Percentiles rank a stretch among this genome's conserved stretches.
Evolutionary conservation across 2,888 invertebrate genomes (phyloP).

Genomic region (Phengaris arion): DNA sequence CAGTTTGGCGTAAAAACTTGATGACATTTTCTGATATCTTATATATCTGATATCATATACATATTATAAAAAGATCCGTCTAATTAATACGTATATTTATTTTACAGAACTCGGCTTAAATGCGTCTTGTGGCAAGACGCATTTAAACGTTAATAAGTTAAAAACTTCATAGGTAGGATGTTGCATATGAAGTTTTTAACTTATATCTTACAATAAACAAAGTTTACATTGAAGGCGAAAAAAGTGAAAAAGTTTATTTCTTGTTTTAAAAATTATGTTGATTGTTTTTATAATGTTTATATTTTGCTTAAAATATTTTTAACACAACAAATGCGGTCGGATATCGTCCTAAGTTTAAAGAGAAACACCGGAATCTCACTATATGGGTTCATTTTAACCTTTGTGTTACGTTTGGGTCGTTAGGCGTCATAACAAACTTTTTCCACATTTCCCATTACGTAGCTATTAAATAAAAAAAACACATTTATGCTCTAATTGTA

Average conservation of each 20-base stretch:
- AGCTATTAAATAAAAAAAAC: neutral
- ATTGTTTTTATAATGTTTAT: no score
- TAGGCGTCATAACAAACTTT: neutral
- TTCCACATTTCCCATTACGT: neutral
- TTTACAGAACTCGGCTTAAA: no score
- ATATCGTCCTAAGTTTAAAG: neutral
- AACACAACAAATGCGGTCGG: neutral
- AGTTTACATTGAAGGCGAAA: neutral
- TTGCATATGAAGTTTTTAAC: no score
- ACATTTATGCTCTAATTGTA: neutral
- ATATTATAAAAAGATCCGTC: no score
- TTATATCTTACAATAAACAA: neutral
- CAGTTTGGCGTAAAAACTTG: no score
- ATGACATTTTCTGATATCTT: no score
- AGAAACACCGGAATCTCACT: slow-evolving; percentile 1
- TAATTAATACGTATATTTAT: no score
- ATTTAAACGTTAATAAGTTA: no score
- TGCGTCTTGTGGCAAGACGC: no score
- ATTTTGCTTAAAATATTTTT: neutral
- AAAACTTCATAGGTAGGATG: no score
- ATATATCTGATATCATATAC: no score
- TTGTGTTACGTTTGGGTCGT: neutral
- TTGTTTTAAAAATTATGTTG: neutral
- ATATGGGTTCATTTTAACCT: neutral
- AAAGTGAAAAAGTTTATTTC: neutral